Evolutionary conservation across 2,113 vertebrate species (phyloP).

Genomic region (Epinephelus lanceolatus): DNA sequence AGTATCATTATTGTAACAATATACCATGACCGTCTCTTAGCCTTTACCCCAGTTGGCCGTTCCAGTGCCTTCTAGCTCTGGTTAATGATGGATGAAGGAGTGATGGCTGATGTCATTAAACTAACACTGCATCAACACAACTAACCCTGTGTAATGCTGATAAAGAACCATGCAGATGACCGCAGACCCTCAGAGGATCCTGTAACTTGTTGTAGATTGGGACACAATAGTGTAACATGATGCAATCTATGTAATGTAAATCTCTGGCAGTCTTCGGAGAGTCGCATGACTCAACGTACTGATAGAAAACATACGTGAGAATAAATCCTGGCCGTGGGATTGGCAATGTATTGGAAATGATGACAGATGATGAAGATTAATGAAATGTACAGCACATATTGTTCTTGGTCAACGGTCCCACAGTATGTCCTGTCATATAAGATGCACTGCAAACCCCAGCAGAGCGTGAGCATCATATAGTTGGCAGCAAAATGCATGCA

Average conservation of each 20-base stretch:
- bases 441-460: constrained; percentile 37
- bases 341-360: constrained; percentile 4
- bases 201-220: neutral
- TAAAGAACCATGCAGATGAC: constrained; percentile 6
- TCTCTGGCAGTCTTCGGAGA: neutral
- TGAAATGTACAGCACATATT: constrained; percentile 21
- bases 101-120: constrained; percentile 39
- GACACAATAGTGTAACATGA: constrained; percentile 27
- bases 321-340: constrained; percentile 7
- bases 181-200: neutral
- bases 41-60: neutral
- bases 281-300: neutral
- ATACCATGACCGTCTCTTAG: neutral
- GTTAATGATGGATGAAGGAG: constrained; percentile 15
- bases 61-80: neutral
- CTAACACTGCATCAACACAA: constrained; percentile 16
- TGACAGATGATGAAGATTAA: constrained; percentile 22
- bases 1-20: neutral
- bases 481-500: constrained; percentile 23
- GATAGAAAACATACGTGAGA: constrained; percentile 18
- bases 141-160: neutral
- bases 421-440: constrained; percentile 38
- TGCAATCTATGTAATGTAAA: constrained; percentile 11
- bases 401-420: constrained; percentile 22
- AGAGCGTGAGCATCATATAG: constrained; percentile 27